A percentile compares a stretch with the other conserved stretches of the same genome.
Evolutionary conservation across 1,140 invertebrate species (phyloP).

Genomic region (Procambarus clarkii): DNA sequence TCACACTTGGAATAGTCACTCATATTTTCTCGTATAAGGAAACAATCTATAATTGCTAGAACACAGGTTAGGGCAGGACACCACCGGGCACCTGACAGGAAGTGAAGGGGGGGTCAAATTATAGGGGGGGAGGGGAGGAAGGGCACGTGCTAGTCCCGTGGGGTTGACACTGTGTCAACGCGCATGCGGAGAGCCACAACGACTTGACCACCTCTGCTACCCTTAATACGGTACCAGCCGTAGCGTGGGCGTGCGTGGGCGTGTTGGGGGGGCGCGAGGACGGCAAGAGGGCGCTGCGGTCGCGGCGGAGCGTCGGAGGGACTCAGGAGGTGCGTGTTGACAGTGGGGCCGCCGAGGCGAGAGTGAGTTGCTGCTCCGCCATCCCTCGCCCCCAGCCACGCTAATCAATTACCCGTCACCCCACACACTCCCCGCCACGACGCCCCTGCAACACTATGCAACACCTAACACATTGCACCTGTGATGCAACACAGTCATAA

Average conservation of each 20-base stretch:
- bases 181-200: slow-evolving; percentile 6
- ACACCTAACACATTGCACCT: slow-evolving; percentile 27
- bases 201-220: background rate
- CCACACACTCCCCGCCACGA: slow-evolving; percentile 34
- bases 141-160: slow-evolving; percentile 14
- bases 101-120: background rate
- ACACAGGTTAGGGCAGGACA: background rate
- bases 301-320: slow-evolving; percentile 22
- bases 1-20: background rate
- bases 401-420: slow-evolving; percentile 52
- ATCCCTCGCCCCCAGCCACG: slow-evolving; percentile 43
- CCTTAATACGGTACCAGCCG: background rate
- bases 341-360: slow-evolving; percentile 42
- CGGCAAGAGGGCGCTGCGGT: background rate
- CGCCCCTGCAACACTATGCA: slow-evolving; percentile 34
- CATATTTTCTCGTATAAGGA: background rate
- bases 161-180: slow-evolving; percentile 23
- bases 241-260: background rate
- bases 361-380: slow-evolving; percentile 48
- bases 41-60: background rate
- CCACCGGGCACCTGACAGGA: background rate
- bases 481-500: background rate
- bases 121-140: background rate
- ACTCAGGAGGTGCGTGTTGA: slow-evolving; percentile 33
- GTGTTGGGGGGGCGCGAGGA: background rate